Evolutionary conservation across 2,113 vertebrate genomes (phyloP).

Genomic region (Sylvia atricapilla): DNA sequence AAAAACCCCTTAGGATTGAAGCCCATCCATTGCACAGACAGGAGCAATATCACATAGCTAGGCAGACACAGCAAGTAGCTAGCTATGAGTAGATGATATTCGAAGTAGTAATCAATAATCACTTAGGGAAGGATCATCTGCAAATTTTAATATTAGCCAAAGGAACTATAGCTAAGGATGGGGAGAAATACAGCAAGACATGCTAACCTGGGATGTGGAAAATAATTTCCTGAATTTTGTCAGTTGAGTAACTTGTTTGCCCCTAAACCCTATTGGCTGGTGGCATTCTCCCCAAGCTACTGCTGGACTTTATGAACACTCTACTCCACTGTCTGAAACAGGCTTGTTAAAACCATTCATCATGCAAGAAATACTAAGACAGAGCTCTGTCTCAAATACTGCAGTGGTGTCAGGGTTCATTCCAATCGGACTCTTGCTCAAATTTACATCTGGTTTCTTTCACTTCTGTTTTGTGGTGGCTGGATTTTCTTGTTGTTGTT

Average conservation of each 20-base stretch:
- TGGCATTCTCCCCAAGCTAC: not conserved
- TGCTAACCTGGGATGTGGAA: not conserved
- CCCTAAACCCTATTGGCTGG: not conserved
- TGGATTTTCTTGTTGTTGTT: not conserved
- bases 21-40: not conserved
- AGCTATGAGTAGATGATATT: not conserved
- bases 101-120: not conserved
- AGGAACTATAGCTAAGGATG: not conserved
- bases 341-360: not conserved
- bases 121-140: not conserved
- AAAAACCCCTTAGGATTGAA: not conserved
- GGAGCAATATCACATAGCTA: not conserved
- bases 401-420: not conserved
- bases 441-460: not conserved
- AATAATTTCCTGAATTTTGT: not conserved
- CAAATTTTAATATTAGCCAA: not conserved
- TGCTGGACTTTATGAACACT: not conserved
- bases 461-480: not conserved
- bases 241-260: not conserved
- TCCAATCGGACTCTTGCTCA: not conserved
- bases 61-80: not conserved
- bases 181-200: not conserved
- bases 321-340: not conserved
- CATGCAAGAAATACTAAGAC: not conserved
- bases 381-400: not conserved